Base-by-base conservation (phyloP, 2,797 vertebrate genomes). In the Limnodromus scolopaceus region DNA sequence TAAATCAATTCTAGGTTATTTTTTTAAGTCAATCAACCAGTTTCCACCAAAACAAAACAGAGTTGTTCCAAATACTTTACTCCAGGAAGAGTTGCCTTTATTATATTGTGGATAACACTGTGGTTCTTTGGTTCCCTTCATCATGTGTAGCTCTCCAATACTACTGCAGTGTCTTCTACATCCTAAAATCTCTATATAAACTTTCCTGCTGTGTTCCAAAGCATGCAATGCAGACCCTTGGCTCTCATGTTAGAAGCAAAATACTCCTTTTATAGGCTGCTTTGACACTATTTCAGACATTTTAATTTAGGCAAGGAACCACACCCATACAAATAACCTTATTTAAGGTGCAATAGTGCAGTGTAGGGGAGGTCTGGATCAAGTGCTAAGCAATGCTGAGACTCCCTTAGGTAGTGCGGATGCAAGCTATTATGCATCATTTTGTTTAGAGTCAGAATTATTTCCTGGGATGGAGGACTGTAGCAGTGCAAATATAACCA, bases 81-180 rank as follows among this genome's bases (percentile, higher is more conserved):
- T 69, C 17, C 34, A 43, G 28, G 24, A 20, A 76, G 16, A 41
- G 12, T 16, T 84, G 8, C 9, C 7, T 41, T 5, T 32, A 61
- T 32, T 48, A 25, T 5, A 7, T 2, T 38, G 18, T 34, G 10
- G 24, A 14, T 45, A 89, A 74, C 13, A 38, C 32, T 24, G 32
- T 1, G 1, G 7, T 27, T 1, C 10, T 84, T 70, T 66, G n/a
- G 15, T 64, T 85, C 46, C 72, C 19, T 38, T 93, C 41, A 43
- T 11, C 2, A 1, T 3, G 2, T 39, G 24, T 15, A n/a, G 2
- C 36, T 4, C 28, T 78, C 16, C 48, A 46, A 20, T 28, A n/a
- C 8, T 14, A 19, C 12, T 1, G 3, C 13, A 36, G 11, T 16
- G 9, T 18, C 25, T 64, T 53, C 43, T 65, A 10, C 11, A 39